Evolutionary conservation across 2,888 invertebrate species (phyloP).

Genomic region (Leucophenga montana): DNA sequence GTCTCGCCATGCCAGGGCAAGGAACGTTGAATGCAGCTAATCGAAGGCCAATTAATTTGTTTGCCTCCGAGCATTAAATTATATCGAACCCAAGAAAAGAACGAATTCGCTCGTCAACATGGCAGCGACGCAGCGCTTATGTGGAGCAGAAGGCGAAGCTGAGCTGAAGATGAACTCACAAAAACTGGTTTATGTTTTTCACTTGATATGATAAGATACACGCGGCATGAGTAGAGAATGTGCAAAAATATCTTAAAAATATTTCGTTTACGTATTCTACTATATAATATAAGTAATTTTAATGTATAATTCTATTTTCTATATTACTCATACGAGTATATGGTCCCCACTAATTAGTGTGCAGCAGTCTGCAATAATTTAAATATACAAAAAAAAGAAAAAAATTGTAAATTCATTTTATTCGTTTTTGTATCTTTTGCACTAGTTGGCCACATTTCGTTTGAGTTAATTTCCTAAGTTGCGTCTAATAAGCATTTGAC

Average conservation of each 20-base stretch:
- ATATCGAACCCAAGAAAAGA: constrained; percentile 9
- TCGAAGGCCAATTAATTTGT: constrained; percentile 35
- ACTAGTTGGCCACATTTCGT: constrained; percentile 6
- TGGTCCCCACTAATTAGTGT: constrained; percentile 55
- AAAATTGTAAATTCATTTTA: not conserved
- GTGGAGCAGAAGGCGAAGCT: not conserved
- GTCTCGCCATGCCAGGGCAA: not conserved
- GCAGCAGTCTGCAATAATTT: constrained; percentile 38
- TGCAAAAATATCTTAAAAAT: too few relatives aligned
- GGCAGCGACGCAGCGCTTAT: not conserved
- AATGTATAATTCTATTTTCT: not conserved
- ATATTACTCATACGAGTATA: constrained; percentile 32
- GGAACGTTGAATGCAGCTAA: constrained; percentile 13
- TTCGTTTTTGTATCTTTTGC: constrained; percentile 9
- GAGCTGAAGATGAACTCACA: not conserved
- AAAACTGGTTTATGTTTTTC: constrained; percentile 13
- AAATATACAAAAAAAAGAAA: too few relatives aligned
- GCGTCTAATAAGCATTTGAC: constrained; percentile 63
- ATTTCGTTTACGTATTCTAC: too few relatives aligned
- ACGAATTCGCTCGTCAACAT: constrained; percentile 7
- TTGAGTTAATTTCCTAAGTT: constrained; percentile 15
- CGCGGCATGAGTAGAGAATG: too few relatives aligned
- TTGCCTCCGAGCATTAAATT: constrained; percentile 33
- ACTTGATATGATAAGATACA: too few relatives aligned
- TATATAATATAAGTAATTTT: too few relatives aligned